phyloP scores from a whole-genome alignment of 2,888 invertebrate genomes.

The Caenorhabditis sp. region DNA sequence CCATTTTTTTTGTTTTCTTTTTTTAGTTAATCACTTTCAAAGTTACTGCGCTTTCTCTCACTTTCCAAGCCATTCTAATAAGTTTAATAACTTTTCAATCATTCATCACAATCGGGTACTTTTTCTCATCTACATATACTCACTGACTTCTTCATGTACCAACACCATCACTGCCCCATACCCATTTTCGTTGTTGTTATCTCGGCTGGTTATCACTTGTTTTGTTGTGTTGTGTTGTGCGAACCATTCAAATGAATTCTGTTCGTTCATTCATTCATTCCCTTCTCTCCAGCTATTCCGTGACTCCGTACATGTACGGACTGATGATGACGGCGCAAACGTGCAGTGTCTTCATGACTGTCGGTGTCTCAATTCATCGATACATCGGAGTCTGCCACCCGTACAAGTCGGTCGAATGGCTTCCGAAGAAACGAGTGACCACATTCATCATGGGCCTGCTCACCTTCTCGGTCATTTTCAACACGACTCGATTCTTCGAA shows the following conservation, averaged over 20 bases:
- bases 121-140: background rate
- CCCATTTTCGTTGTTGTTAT: background rate
- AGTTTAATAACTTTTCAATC: background rate
- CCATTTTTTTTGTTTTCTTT: slow-evolving; percentile 1
- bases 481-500: slow-evolving; percentile 78
- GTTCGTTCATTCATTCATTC: too few species aligned
- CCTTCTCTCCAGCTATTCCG: slow-evolving; percentile 76
- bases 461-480: slow-evolving; percentile 75
- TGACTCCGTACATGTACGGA: slow-evolving; percentile 78
- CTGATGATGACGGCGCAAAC: slow-evolving; percentile 80
- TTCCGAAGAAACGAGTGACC: slow-evolving; percentile 69
- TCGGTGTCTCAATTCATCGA: slow-evolving; percentile 80
- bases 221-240: slow-evolving; percentile 7
- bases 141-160: slow-evolving; percentile 13
- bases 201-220: slow-evolving; percentile 1
- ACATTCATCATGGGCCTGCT: slow-evolving; percentile 73
- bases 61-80: background rate
- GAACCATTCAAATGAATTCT: background rate
- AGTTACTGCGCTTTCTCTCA: background rate
- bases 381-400: slow-evolving; percentile 81
- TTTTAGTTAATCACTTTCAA: background rate
- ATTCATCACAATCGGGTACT: background rate
- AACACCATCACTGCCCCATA: too few species aligned
- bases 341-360: slow-evolving; percentile 81
- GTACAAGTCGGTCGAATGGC: slow-evolving; percentile 72